Evolutionary conservation across 2,888 invertebrate species (phyloP).

Genomic region (Clostera curtula): DNA sequence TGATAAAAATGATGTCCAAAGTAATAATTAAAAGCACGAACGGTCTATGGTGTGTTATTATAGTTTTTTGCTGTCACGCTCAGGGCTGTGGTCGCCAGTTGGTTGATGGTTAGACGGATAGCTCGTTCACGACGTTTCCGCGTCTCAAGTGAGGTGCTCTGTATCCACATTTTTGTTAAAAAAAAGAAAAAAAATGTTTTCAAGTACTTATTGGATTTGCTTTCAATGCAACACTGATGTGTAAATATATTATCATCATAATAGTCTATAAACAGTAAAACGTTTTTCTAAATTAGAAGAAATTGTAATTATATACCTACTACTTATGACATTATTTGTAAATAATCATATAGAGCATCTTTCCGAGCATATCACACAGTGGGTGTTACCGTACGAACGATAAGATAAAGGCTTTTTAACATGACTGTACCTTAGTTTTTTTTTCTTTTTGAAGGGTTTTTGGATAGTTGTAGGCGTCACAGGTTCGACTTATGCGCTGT

Average conservation of each 20-base stretch:
- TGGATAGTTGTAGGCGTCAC: not conserved
- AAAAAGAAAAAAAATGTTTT: no score
- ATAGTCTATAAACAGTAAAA: no score
- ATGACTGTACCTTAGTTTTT: conserved; percentile 24
- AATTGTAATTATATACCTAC: no score
- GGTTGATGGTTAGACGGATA: conserved; percentile 10
- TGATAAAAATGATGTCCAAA: conserved; percentile 19
- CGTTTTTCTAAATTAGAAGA: no score
- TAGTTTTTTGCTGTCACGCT: conserved; percentile 16
- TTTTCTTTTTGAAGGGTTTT: conserved; percentile 6
- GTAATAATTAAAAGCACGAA: conserved; percentile 22
- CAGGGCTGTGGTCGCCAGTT: conserved; percentile 23
- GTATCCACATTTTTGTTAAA: conserved; percentile 1
- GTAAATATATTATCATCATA: no score
- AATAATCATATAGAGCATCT: conserved; percentile 20
- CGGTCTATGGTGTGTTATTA: conserved; percentile 16
- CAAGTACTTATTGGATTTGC: no score
- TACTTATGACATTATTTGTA: conserved; percentile 11
- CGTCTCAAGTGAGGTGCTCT: conserved; percentile 3
- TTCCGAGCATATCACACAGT: conserved; percentile 14
- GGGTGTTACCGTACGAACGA: conserved; percentile 25
- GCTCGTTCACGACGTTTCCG: conserved; percentile 13
- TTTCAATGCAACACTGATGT: no score
- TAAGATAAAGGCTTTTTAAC: conserved; percentile 38
- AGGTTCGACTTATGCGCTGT: no score